Base-by-base conservation (phyloP, 2,888 invertebrate species). In the Trachelus tabidus region DNA sequence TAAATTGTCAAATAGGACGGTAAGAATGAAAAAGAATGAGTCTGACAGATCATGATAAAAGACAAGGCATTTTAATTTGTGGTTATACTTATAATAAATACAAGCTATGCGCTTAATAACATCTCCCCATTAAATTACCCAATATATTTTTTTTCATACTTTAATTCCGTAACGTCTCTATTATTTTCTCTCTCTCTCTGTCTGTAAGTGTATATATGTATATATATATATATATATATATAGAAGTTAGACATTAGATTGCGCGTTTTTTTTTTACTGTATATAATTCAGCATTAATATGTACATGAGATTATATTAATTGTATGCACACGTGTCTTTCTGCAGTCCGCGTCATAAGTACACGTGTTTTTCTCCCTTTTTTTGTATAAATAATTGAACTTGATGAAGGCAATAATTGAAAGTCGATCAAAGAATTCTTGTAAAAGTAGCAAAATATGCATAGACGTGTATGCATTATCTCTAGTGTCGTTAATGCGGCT, bases 31-130 rank as follows among this genome's bases (percentile, higher is more conserved):
- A 23, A 40, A 56, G 6, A 56, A 56, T 23, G 23, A 56, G 23
- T 23, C 0, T 11, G 69, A 11, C 6, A 33, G 12, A 33, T 71
- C 31, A 11, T 71, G 31, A 23, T 31, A 71, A 33, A 71, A 71
- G 71, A 71, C 4, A 71, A 71, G 71, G 71, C 15, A 33, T 71
- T 71, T 71, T 31, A 71, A 31, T 71, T 33, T 33, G 12, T 15
- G 9, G 31, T n/a, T 33, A 33, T 71, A 71, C 71, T 71, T 71
- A 31, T 31, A 71, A 71, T 71, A 71, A 71, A 71, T 71, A 71
- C 15, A 71, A 31, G 71, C 31, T 69, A 69, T 69, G 69, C 15
- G 3, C 9, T 56, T 56, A 1, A 23, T 56, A 23, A 0, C 23
- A 23, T 1, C 40, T 9, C 15, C 9, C 23, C 15, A 56, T 56